phyloP scores from a whole-genome alignment of 2,888 invertebrate genomes.

The Oscheius sp. region DNA sequence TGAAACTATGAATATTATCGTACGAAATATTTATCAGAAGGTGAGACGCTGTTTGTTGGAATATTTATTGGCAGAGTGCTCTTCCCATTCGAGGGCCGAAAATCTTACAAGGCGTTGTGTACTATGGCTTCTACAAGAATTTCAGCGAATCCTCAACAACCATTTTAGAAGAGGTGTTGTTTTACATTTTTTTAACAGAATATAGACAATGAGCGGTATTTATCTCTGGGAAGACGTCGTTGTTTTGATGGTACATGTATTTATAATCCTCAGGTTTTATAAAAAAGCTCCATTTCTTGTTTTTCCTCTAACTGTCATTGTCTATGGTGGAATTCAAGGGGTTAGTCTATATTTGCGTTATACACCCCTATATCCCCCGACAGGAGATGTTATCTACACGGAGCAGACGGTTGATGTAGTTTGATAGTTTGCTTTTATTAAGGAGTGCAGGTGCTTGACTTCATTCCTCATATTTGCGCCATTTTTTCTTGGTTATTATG shows the following conservation, averaged over 20 bases:
- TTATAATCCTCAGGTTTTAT: background rate
- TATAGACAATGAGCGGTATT: background rate
- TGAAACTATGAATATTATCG: background rate
- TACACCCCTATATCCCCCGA: no score
- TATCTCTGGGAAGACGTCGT: background rate
- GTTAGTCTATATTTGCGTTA: no score
- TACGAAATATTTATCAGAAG: slow-evolving; percentile 4
- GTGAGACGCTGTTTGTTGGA: background rate
- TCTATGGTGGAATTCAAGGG: no score
- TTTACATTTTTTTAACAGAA: background rate
- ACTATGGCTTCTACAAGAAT: background rate
- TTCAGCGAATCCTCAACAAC: no score
- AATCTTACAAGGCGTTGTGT: background rate
- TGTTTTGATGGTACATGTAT: background rate
- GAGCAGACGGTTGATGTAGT: no score
- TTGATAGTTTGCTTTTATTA: no score
- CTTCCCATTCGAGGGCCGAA: background rate
- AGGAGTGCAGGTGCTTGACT: background rate
- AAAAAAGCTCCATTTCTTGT: background rate
- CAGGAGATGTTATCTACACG: no score
- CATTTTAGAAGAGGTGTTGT: slow-evolving; percentile 5
- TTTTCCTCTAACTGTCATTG: background rate
- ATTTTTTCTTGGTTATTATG: slow-evolving; percentile 8
- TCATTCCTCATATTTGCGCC: slow-evolving; percentile 7
- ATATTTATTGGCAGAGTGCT: background rate